Evolutionary conservation across 2,797 vertebrate species (phyloP).

Genomic region (Jordanella pulchra): DNA sequence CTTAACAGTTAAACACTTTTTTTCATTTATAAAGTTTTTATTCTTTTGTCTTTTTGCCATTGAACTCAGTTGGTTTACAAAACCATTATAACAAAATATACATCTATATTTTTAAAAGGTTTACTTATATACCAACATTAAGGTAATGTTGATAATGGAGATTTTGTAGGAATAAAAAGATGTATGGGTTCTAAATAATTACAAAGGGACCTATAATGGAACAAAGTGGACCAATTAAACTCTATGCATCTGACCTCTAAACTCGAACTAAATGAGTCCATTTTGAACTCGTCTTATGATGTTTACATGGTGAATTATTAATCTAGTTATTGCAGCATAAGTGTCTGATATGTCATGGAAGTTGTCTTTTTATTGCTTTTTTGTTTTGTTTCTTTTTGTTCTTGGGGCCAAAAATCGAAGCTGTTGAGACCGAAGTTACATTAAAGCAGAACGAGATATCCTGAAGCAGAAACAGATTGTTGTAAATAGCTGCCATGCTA

Average conservation of each 20-base stretch:
- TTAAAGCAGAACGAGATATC: conserved; percentile 33
- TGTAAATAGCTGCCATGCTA: conserved; percentile 66
- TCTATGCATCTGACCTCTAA: conserved; percentile 79
- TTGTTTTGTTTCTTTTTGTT: conserved; percentile 34
- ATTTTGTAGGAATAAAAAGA: conserved; percentile 16
- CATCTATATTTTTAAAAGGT: conserved; percentile 11
- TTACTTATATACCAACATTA: conserved; percentile 14
- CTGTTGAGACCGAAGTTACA: conserved; percentile 36
- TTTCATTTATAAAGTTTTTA: no score
- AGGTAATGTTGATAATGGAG: conserved; percentile 4
- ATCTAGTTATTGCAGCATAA: conserved; percentile 73
- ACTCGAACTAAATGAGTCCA: conserved; percentile 55
- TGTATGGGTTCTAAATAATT: conserved; percentile 23
- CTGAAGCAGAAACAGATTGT: conserved; percentile 17
- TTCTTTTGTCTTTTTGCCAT: background rate
- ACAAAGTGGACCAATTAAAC: conserved; percentile 68
- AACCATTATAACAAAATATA: background rate
- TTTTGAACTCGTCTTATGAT: conserved; percentile 73
- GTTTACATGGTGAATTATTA: conserved; percentile 80
- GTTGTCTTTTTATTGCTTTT: conserved; percentile 54
- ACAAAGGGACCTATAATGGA: conserved; percentile 28
- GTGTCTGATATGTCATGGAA: conserved; percentile 65
- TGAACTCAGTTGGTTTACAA: background rate
- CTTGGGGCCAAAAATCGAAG: conserved; percentile 58
- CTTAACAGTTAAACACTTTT: background rate